A percentile compares a stretch with the other conserved stretches of the same genome.
Evolutionary conservation across 2,797 vertebrate genomes (phyloP).

Genomic region (Macropodus opercularis): DNA sequence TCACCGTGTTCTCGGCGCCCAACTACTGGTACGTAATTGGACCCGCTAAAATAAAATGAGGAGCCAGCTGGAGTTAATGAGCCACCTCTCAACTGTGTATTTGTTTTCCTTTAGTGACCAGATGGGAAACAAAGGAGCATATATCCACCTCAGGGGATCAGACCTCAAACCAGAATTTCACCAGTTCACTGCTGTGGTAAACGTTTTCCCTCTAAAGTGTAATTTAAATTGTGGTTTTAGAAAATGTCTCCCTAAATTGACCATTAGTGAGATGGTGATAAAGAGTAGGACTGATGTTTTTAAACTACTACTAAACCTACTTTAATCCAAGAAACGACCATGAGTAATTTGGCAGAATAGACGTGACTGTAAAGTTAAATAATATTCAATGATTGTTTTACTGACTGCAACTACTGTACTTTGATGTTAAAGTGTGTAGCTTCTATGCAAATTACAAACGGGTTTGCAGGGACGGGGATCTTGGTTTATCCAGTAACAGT

Average conservation of each 20-base stretch:
- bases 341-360: too few relatives aligned
- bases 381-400: too few relatives aligned
- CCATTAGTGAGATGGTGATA: too few relatives aligned
- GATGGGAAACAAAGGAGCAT: slow-evolving; percentile 97
- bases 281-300: too few relatives aligned
- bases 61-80: neutral
- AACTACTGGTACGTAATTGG: slow-evolving; percentile 90
- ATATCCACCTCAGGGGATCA: slow-evolving; percentile 93
- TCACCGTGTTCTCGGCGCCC: slow-evolving; percentile 97
- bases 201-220: slow-evolving; percentile 49
- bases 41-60: neutral
- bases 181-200: slow-evolving; percentile 97
- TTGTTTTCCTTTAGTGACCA: slow-evolving; percentile 85
- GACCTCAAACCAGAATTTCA: slow-evolving; percentile 95
- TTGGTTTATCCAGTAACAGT: too few relatives aligned
- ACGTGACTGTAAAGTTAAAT: too few relatives aligned
- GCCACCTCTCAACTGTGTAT: neutral
- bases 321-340: too few relatives aligned
- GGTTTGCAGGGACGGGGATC: too few relatives aligned
- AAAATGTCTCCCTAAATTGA: neutral
- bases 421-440: too few relatives aligned
- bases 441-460: too few relatives aligned
- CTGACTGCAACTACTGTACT: too few relatives aligned
- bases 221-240: neutral
- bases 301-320: too few relatives aligned